phyloP scores from a whole-genome alignment of 2,888 invertebrate genomes.

The Amorpha juglandis region DNA sequence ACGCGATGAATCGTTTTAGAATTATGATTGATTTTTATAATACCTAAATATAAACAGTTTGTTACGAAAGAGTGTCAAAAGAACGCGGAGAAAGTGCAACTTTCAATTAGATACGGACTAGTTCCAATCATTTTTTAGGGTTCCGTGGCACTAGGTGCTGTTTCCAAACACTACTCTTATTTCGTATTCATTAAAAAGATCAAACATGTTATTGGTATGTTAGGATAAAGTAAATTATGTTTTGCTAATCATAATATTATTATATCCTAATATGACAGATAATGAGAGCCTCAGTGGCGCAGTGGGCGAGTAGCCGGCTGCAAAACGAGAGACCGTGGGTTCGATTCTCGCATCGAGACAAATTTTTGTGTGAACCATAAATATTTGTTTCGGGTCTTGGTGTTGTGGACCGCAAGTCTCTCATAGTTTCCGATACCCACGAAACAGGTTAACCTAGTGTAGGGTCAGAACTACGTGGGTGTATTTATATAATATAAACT shows the following conservation, averaged over 20 bases:
- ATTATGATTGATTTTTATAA: slow-evolving; percentile 5
- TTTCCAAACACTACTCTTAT: not conserved
- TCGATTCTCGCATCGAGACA: too few species aligned
- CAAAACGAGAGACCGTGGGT: too few species aligned
- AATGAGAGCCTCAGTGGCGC: too few species aligned
- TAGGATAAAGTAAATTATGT: not conserved
- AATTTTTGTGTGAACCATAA: too few species aligned
- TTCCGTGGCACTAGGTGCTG: slow-evolving; percentile 1
- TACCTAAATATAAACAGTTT: not conserved
- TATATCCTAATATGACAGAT: too few species aligned
- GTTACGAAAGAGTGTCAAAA: slow-evolving; percentile 29
- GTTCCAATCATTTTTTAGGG: slow-evolving; percentile 56
- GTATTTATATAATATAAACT: too few species aligned
- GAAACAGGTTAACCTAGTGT: too few species aligned
- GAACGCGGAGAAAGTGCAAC: slow-evolving; percentile 72
- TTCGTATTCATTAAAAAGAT: not conserved
- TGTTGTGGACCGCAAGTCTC: too few species aligned
- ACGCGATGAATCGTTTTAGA: not conserved
- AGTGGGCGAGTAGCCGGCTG: too few species aligned
- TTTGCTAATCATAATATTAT: not conserved
- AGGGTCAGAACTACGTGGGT: too few species aligned
- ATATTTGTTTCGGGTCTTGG: too few species aligned
- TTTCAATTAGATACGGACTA: slow-evolving; percentile 70
- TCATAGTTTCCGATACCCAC: too few species aligned
- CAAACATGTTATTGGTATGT: not conserved